phyloP scores from a whole-genome alignment of 1,140 invertebrate species.

The Muscidifurax raptorellus region DNA sequence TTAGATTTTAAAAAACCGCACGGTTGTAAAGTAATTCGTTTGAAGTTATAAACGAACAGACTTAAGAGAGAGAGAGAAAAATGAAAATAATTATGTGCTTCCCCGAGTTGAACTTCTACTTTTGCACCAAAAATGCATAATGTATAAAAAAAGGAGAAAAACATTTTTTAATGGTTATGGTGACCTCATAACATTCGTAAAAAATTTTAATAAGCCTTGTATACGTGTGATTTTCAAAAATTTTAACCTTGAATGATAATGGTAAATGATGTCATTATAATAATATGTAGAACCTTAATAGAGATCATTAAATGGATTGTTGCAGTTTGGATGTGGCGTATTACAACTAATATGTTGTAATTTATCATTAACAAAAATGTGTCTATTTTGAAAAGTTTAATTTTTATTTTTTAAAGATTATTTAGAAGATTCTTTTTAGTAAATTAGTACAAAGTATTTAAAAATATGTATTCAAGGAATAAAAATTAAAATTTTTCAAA shows the following conservation, averaged over 20 bases:
- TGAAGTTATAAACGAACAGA: constrained; percentile 10
- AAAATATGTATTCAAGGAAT: not conserved
- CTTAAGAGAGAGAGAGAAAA: not conserved
- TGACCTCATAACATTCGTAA: constrained; percentile 45
- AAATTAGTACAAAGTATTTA: not conserved
- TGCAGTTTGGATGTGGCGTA: not conserved
- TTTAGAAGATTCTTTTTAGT: constrained; percentile 24
- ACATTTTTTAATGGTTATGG: constrained; percentile 45
- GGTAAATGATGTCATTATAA: not conserved
- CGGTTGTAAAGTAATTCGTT: constrained; percentile 27
- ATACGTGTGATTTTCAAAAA: constrained; percentile 48
- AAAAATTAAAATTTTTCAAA: constrained; percentile 33
- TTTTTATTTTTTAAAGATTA: constrained; percentile 17
- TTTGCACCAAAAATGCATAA: constrained; percentile 64
- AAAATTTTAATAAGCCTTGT: constrained; percentile 16
- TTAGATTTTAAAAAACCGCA: constrained; percentile 15
- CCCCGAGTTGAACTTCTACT: constrained; percentile 66
- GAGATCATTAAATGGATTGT: constrained; percentile 3
- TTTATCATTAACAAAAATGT: not conserved
- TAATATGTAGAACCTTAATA: not conserved
- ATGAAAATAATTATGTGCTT: constrained; percentile 67
- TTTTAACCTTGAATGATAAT: constrained; percentile 8
- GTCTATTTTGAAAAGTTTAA: constrained; percentile 29
- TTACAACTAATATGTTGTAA: constrained; percentile 10
- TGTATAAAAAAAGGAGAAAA: constrained; percentile 52